These are phyloP conservation scores for Peromyscus maniculatus DNA, from an alignment of 2,113 vertebrate genomes.

Conservation along the genomic window DNA sequence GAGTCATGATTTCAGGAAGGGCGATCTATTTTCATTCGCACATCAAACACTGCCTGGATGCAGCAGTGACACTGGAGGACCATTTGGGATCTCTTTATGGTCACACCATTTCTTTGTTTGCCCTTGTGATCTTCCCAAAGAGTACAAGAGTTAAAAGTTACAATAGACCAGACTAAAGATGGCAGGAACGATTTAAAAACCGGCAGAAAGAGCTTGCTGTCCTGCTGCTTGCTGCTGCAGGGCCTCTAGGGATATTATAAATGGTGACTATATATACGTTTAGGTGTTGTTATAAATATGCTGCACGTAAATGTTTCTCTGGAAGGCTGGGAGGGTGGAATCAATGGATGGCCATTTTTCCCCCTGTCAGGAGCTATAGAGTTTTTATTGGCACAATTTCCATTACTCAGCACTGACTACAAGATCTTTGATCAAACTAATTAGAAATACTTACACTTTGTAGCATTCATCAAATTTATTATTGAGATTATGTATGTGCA, in stretches of 20 bases:
- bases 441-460: slow-evolving; percentile 86
- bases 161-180: slow-evolving; percentile 42
- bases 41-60: not conserved
- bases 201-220: slow-evolving; percentile 67
- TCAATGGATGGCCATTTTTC: slow-evolving; percentile 69
- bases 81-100: not conserved
- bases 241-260: slow-evolving; percentile 78
- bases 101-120: slow-evolving; percentile 42
- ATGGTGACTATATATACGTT: slow-evolving; percentile 72
- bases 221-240: slow-evolving; percentile 19
- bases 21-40: slow-evolving; percentile 1
- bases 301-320: slow-evolving; percentile 81
- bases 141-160: slow-evolving; percentile 63
- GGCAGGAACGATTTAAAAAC: slow-evolving; percentile 47
- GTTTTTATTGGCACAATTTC: slow-evolving; percentile 86
- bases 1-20: slow-evolving; percentile 12
- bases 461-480: slow-evolving; percentile 84
- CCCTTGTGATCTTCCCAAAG: not conserved
- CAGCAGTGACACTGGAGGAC: not conserved
- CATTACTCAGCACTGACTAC: slow-evolving; percentile 84
- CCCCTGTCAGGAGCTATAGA: slow-evolving; percentile 77
- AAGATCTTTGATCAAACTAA: slow-evolving; percentile 86
- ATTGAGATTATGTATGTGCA: slow-evolving; percentile 78
- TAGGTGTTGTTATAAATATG: slow-evolving; percentile 80
- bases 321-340: slow-evolving; percentile 71